Evolutionary conservation across 2,797 vertebrate species (phyloP).

Genomic region (Chromis chromis): DNA sequence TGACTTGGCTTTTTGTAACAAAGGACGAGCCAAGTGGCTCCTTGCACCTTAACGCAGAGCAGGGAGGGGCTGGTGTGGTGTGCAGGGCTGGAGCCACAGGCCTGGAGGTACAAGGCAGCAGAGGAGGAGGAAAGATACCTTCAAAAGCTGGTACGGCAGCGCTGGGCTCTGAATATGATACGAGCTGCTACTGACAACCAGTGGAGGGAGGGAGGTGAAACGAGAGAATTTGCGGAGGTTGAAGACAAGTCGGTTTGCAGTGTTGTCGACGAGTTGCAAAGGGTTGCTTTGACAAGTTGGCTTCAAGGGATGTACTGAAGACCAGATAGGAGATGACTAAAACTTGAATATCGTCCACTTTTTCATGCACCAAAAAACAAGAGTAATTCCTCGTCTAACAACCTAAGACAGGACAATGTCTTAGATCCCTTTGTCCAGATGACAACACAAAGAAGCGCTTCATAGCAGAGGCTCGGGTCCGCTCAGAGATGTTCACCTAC

Average conservation of each 20-base stretch:
- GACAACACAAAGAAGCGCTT: conserved; percentile 13
- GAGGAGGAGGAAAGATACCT: conserved; percentile 20
- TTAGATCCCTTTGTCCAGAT: not conserved
- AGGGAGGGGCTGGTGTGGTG: not conserved
- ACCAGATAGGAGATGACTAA: conserved; percentile 19
- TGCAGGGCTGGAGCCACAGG: conserved; percentile 21
- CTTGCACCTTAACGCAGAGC: not conserved
- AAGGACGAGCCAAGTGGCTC: conserved; percentile 17
- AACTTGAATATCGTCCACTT: not conserved
- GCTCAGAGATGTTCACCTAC: conserved; percentile 2
- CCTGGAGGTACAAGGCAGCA: conserved; percentile 21
- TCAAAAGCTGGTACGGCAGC: conserved; percentile 49
- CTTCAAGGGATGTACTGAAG: conserved; percentile 2
- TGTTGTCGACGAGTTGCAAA: conserved; percentile 32
- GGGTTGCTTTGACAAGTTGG: conserved; percentile 12
- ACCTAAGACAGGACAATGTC: conserved; percentile 7
- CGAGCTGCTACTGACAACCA: conserved; percentile 20
- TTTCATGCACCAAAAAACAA: conserved; percentile 15
- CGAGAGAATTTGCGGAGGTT: conserved; percentile 28
- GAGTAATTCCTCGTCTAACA: not conserved
- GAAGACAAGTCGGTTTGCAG: conserved; percentile 39
- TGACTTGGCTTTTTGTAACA: conserved; percentile 39
- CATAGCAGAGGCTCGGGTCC: not conserved
- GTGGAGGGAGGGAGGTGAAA: conserved; percentile 12
- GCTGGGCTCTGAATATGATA: conserved; percentile 53